A percentile compares a stretch with the other conserved stretches of the same genome.
Conservation (phyloP, 2,113 vertebrate genomes). For the Forbesichthys agassizii region DNA sequence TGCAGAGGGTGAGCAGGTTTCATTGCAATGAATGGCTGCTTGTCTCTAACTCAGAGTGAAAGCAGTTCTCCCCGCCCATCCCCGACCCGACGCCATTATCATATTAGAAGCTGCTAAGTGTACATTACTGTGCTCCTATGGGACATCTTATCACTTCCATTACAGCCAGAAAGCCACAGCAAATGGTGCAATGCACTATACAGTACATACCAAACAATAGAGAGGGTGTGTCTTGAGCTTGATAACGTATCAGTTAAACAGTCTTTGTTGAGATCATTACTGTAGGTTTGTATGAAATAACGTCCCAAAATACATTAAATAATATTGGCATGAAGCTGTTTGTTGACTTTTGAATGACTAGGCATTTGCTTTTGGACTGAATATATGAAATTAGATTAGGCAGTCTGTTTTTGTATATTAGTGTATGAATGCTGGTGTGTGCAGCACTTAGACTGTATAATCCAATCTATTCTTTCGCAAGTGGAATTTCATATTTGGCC, state of each 20-base stretch:
- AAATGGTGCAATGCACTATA: constrained; percentile 38
- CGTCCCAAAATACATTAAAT: constrained; percentile 19
- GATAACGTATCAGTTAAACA: constrained; percentile 64
- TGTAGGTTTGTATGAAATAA: constrained; percentile 49
- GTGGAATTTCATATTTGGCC: not conserved
- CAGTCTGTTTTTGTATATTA: not conserved
- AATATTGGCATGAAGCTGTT: constrained; percentile 21
- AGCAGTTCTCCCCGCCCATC: constrained; percentile 33
- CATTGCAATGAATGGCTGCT: not conserved
- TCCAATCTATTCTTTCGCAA: not conserved
- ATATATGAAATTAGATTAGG: not conserved
- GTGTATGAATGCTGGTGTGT: too few species aligned
- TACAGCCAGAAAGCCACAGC: constrained; percentile 43
- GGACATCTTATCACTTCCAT: constrained; percentile 62
- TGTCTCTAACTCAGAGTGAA: constrained; percentile 31
- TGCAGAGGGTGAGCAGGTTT: not conserved
- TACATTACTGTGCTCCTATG: constrained; percentile 59
- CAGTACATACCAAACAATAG: constrained; percentile 42
- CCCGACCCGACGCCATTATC: constrained; percentile 57
- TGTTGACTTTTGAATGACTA: not conserved
- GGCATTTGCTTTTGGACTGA: too few species aligned
- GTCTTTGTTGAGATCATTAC: constrained; percentile 54
- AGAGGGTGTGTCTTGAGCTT: constrained; percentile 67
- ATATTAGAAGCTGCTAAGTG: constrained; percentile 60
- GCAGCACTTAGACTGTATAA: too few species aligned